Evolutionary conservation across 1,140 invertebrate species (phyloP).

Genomic region (Saccostrea cuccullata): DNA sequence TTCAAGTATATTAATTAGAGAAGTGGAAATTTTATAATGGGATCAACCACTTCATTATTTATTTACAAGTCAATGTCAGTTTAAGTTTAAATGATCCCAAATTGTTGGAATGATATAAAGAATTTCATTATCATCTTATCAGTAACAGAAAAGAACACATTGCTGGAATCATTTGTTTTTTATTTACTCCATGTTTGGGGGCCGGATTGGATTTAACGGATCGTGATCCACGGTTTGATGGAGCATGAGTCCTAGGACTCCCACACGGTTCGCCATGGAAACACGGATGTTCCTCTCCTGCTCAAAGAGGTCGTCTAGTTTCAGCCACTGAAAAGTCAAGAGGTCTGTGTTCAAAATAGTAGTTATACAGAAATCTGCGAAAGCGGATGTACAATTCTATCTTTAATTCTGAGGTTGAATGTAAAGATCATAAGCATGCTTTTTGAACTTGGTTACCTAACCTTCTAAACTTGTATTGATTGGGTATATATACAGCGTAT

Average conservation of each 20-base stretch:
- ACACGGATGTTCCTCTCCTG: constrained; percentile 93
- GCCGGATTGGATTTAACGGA: constrained; percentile 83
- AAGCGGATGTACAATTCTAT: too few relatives aligned
- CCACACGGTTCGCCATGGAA: constrained; percentile 92
- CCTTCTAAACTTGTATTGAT: too few relatives aligned
- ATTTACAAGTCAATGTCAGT: too few relatives aligned
- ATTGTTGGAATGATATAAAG: not conserved
- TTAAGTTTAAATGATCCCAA: too few relatives aligned
- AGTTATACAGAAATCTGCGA: not conserved
- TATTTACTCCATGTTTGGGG: constrained; percentile 61
- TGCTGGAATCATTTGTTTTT: not conserved
- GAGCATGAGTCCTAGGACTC: constrained; percentile 93
- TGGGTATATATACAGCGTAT: too few relatives aligned
- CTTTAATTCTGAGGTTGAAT: too few relatives aligned
- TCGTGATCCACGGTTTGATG: constrained; percentile 97
- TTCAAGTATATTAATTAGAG: too few relatives aligned
- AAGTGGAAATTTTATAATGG: too few relatives aligned
- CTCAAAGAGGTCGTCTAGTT: constrained; percentile 96
- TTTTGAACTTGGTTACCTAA: too few relatives aligned
- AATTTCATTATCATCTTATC: not conserved
- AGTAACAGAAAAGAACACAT: not conserved
- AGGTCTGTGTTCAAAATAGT: constrained; percentile 27
- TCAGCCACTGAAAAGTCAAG: constrained; percentile 87
- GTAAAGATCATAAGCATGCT: too few relatives aligned
- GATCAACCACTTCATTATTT: too few relatives aligned